Conservation (phyloP, 2,797 vertebrate species). For the Sebastes steindachneri region DNA sequence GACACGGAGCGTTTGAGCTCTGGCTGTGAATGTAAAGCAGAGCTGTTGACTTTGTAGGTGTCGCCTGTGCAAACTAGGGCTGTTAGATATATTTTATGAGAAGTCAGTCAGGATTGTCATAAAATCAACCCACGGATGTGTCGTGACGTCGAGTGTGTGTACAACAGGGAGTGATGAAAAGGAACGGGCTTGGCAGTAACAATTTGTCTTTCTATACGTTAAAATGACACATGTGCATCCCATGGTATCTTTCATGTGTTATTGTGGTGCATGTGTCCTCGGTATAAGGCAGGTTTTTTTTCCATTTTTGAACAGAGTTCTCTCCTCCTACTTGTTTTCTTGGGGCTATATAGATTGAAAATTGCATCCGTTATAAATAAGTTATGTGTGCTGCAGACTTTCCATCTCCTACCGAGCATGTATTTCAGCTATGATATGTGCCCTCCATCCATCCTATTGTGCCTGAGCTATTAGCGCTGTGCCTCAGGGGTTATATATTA, state of each 20-base stretch:
- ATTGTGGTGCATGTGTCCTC: not conserved
- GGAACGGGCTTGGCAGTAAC: not conserved
- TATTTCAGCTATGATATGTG: conserved; percentile 21
- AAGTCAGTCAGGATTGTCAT: conserved; percentile 5
- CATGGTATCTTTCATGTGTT: not conserved
- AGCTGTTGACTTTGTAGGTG: conserved; percentile 11
- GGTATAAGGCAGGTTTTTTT: not conserved
- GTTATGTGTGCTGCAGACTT: conserved; percentile 24
- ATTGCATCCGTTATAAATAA: conserved; percentile 40
- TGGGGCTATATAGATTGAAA: conserved; percentile 18
- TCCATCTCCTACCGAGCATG: conserved; percentile 14
- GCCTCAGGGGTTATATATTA: conserved; percentile 34
- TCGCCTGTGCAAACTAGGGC: not conserved
- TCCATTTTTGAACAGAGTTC: not conserved
- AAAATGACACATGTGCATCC: not conserved
- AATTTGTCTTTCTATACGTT: not conserved
- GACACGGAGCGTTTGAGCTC: not conserved
- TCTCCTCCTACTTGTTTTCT: conserved; percentile 2
- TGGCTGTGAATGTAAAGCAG: conserved; percentile 2
- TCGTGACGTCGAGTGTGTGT: not conserved
- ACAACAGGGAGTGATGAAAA: not conserved
- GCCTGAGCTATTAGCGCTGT: conserved; percentile 14
- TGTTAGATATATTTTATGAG: not conserved
- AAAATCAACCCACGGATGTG: conserved; percentile 29
- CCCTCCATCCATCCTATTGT: conserved; percentile 21